These are phyloP conservation scores for Mustela nigripes DNA, from an alignment of 2,113 vertebrate species.

Conservation along the genomic window DNA sequence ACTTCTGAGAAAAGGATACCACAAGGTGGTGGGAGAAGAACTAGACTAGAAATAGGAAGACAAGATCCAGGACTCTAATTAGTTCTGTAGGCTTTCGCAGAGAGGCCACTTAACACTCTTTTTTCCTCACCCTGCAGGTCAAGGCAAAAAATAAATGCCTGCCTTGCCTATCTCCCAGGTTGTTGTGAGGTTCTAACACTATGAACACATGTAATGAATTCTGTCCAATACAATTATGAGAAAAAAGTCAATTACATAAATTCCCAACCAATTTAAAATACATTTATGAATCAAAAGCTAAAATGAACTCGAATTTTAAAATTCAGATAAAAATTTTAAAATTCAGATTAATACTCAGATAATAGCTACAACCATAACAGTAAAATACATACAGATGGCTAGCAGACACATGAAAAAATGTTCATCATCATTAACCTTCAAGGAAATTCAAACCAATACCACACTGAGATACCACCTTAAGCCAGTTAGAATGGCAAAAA, in stretches of 20 bases:
- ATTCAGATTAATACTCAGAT: neutral
- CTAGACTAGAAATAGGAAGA: neutral
- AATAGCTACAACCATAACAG: neutral
- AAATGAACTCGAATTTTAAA: neutral
- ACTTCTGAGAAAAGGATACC: neutral
- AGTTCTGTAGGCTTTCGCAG: neutral
- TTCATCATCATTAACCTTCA: too few relatives aligned
- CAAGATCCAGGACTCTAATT: neutral
- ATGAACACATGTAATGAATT: neutral
- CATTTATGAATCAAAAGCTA: neutral
- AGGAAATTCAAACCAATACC: too few relatives aligned
- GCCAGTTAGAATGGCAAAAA: too few relatives aligned
- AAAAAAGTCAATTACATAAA: neutral
- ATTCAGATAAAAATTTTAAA: neutral
- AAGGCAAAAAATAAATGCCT: neutral
- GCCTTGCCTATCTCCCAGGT: neutral
- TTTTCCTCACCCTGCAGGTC: neutral
- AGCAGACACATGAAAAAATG: too few relatives aligned
- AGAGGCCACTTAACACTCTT: neutral
- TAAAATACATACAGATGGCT: neutral
- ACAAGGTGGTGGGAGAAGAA: neutral
- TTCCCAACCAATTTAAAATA: neutral
- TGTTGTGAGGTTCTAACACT: neutral
- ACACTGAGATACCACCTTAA: too few relatives aligned
- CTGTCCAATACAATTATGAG: accelerated